phyloP scores from a whole-genome alignment of 2,888 invertebrate genomes.

The Acholoe squamosa region DNA sequence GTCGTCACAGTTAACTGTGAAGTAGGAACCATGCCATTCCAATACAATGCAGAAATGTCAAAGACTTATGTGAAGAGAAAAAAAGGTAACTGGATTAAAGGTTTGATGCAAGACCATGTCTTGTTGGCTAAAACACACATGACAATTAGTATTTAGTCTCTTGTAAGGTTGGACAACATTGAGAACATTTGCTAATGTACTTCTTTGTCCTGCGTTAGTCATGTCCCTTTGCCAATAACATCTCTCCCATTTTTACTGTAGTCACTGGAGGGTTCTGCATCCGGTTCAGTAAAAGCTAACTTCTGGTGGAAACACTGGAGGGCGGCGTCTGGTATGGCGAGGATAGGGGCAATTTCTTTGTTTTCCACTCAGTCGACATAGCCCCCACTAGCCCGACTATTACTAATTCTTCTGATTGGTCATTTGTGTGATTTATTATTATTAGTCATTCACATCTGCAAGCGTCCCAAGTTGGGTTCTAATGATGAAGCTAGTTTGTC shows the following conservation, averaged over 20 bases:
- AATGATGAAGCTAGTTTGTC: constrained; percentile 58
- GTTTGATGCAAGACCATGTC: too few species aligned
- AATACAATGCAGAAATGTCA: too few species aligned
- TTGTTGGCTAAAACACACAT: too few species aligned
- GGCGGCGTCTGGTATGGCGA: constrained; percentile 11
- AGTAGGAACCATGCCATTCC: too few species aligned
- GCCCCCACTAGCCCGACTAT: constrained; percentile 17
- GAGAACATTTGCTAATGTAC: background rate
- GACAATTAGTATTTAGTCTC: too few species aligned
- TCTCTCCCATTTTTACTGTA: background rate
- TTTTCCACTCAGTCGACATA: constrained; percentile 53
- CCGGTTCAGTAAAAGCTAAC: constrained; percentile 1
- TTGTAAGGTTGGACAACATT: too few species aligned
- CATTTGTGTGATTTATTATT: constrained; percentile 60
- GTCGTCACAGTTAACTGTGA: too few species aligned
- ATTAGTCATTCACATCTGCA: constrained; percentile 54
- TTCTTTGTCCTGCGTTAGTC: background rate
- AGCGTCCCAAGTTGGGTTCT: constrained; percentile 46
- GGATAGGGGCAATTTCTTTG: constrained; percentile 58
- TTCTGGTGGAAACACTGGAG: constrained; percentile 20
- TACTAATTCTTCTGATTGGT: constrained; percentile 56
- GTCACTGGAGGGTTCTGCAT: background rate
- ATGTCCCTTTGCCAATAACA: background rate
- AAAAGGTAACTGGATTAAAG: too few species aligned
- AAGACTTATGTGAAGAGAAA: too few species aligned